These are phyloP conservation scores for Pteruthius melanotis DNA, from an alignment of 2,113 vertebrate species.

Conservation along the genomic window DNA sequence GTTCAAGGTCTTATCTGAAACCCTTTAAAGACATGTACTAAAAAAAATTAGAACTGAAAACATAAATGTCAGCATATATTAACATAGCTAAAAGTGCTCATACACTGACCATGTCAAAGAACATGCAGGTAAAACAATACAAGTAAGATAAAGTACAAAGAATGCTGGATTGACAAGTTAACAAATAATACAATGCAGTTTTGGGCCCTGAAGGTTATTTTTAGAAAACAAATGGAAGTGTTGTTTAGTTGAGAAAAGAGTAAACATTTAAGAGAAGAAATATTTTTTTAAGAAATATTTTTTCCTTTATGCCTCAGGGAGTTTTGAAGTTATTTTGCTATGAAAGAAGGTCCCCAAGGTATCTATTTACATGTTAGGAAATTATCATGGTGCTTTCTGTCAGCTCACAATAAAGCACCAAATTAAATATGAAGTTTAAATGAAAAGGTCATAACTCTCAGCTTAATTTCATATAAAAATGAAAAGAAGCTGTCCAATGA, in stretches of 20 bases:
- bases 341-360: neutral
- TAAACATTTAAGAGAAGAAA: neutral
- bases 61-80: neutral
- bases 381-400: neutral
- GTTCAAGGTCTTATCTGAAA: neutral
- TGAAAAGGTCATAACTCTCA: slow-evolving; percentile 4
- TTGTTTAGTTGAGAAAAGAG: neutral
- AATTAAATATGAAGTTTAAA: slow-evolving; percentile 2
- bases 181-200: neutral
- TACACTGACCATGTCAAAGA: neutral
- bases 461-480: neutral
- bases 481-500: neutral
- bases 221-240: neutral
- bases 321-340: neutral
- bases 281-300: neutral
- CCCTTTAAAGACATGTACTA: neutral
- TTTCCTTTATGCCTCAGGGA: neutral
- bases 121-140: neutral
- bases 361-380: neutral
- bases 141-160: neutral
- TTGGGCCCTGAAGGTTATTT: neutral
- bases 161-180: neutral
- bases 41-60: neutral
- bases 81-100: neutral
- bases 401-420: neutral